Conservation (phyloP, 2,888 invertebrate genomes). For the Lagria hirta region DNA sequence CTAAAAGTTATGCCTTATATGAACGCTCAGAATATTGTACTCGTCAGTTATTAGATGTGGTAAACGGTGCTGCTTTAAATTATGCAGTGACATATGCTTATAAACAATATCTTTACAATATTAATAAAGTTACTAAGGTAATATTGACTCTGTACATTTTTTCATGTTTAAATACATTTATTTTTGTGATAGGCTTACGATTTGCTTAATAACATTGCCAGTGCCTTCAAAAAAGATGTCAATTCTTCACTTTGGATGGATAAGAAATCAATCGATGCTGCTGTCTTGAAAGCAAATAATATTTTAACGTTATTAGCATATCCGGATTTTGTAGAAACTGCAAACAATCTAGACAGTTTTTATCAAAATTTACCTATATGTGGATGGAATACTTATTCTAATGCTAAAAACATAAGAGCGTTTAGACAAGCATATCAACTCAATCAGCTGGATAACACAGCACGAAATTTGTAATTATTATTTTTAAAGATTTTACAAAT, state of each 20-base stretch:
- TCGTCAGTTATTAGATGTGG: conserved; percentile 46
- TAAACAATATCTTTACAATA: conserved; percentile 45
- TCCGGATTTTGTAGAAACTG: conserved; percentile 43
- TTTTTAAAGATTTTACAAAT: not conserved
- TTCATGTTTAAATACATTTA: not conserved
- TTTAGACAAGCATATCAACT: conserved; percentile 46
- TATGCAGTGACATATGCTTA: conserved; percentile 50
- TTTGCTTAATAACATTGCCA: conserved; percentile 54
- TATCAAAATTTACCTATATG: conserved; percentile 50
- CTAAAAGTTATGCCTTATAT: conserved; percentile 34
- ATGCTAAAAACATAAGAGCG: conserved; percentile 45
- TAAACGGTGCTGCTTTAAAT: conserved; percentile 42
- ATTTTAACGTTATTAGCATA: conserved; percentile 51
- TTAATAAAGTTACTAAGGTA: conserved; percentile 44
- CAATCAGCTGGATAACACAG: conserved; percentile 39
- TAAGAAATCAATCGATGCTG: conserved; percentile 53
- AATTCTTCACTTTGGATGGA: conserved; percentile 59
- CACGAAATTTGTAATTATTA: conserved; percentile 39
- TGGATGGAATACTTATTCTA: conserved; percentile 50
- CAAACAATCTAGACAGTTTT: conserved; percentile 42
- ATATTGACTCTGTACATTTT: conserved; percentile 11
- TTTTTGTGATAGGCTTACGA: conserved; percentile 39
- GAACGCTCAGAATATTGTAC: conserved; percentile 50
- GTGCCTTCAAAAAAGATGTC: conserved; percentile 55
- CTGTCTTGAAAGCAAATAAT: conserved; percentile 55